phyloP scores from a whole-genome alignment of 2,113 vertebrate genomes.

The Struthio camelus region DNA sequence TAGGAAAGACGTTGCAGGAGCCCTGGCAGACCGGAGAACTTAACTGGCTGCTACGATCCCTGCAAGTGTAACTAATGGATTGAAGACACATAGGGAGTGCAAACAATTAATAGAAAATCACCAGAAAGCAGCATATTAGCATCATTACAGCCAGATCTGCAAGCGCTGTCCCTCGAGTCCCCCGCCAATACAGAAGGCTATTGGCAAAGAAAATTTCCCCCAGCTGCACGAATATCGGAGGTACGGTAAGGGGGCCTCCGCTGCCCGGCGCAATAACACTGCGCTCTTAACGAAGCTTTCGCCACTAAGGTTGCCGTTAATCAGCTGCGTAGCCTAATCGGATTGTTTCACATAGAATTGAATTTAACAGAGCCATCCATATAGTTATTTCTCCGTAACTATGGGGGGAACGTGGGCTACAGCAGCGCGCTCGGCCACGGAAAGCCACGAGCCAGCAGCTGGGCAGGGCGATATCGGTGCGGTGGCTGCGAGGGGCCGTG shows the following conservation, averaged over 20 bases:
- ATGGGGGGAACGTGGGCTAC: fast-evolving
- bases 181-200: not conserved
- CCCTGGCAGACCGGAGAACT: conserved; percentile 68
- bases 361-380: fast-evolving
- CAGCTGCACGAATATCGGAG: not conserved
- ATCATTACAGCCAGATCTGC: conserved; percentile 47
- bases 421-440: fast-evolving
- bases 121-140: conserved; percentile 57
- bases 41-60: conserved; percentile 62
- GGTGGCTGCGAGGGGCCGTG: too few species aligned
- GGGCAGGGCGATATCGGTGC: too few species aligned
- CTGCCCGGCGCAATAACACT: not conserved
- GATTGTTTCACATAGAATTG: not conserved
- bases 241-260: not conserved
- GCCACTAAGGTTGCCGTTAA: not conserved
- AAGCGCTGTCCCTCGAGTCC: conserved; percentile 17
- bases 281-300: not conserved
- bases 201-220: not conserved
- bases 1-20: conserved; percentile 59
- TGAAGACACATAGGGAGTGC: not conserved
- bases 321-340: not conserved
- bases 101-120: conserved; percentile 54
- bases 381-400: fast-evolving
- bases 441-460: fast-evolving
- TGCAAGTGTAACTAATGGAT: conserved; percentile 23